A percentile compares a stretch with the other conserved stretches of the same genome.
Evolutionary conservation across 2,113 vertebrate genomes (phyloP).

Genomic region (Neopipo cinnamomea): DNA sequence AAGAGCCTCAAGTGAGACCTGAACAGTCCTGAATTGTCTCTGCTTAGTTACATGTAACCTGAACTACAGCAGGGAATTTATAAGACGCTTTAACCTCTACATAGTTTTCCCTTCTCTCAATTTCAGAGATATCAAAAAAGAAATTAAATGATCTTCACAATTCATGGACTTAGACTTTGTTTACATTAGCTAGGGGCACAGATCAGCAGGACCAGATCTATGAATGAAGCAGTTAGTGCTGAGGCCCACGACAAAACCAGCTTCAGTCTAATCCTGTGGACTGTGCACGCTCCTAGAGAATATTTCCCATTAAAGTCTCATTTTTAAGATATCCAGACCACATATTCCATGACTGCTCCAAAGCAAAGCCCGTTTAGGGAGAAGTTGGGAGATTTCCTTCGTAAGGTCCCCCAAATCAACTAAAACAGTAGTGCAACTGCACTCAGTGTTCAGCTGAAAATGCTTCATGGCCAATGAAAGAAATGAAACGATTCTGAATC

Average conservation of each 20-base stretch:
- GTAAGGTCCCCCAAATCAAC: neutral
- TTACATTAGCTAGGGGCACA: neutral
- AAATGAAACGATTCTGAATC: neutral
- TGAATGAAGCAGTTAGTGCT: neutral
- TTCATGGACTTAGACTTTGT: neutral
- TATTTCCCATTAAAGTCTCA: neutral
- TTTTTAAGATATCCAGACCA: neutral
- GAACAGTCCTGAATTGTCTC: neutral
- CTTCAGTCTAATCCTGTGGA: neutral
- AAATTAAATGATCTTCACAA: neutral
- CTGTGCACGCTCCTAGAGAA: neutral
- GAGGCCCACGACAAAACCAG: neutral
- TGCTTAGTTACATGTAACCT: neutral
- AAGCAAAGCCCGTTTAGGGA: neutral
- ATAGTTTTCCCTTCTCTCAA: neutral
- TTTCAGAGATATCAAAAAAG: neutral
- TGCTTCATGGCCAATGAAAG: neutral
- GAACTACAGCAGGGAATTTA: neutral
- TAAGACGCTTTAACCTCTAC: neutral
- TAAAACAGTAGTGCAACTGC: too few species aligned
- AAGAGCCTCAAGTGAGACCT: neutral
- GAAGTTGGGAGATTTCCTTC: neutral
- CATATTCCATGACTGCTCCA: neutral
- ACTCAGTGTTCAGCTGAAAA: neutral
- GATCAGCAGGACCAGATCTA: neutral